These are phyloP conservation scores for Hymenopus coronatus DNA, from an alignment of 2,888 invertebrate genomes.

Conservation along the genomic window DNA sequence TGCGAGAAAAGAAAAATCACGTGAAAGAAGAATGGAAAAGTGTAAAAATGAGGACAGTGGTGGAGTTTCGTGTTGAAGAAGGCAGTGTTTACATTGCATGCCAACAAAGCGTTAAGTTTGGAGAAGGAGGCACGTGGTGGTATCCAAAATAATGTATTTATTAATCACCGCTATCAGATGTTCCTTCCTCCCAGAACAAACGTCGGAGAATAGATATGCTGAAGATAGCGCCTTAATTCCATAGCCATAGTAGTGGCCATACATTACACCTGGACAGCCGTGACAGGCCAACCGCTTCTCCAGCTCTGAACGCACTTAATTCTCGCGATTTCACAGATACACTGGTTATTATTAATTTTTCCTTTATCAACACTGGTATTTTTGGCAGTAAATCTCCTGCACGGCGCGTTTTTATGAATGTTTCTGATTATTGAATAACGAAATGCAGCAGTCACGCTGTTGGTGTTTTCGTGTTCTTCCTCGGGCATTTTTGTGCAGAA, in stretches of 20 bases:
- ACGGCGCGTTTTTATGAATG: neutral
- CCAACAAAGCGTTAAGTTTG: slow-evolving; percentile 13
- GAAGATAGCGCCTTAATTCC: neutral
- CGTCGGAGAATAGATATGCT: neutral
- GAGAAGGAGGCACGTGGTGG: neutral
- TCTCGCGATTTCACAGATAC: neutral
- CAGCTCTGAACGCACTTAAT: neutral
- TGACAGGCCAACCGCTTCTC: neutral
- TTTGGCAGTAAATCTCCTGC: neutral
- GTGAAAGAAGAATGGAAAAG: neutral
- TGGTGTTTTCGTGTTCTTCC: neutral
- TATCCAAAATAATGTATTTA: slow-evolving; percentile 32
- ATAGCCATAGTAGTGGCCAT: neutral
- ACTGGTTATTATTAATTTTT: neutral
- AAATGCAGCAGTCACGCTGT: neutral
- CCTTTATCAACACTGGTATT: neutral
- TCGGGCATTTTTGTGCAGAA: neutral
- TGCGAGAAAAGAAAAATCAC: no score
- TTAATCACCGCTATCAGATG: slow-evolving; percentile 30
- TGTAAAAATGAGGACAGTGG: neutral
- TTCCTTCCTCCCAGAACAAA: neutral
- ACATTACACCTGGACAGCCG: neutral
- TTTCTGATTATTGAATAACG: neutral
- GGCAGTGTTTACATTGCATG: slow-evolving; percentile 15
- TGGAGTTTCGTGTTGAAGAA: no score